These are phyloP conservation scores for Lasiommata megera DNA, from an alignment of 2,888 invertebrate genomes.

Conservation along the genomic window DNA sequence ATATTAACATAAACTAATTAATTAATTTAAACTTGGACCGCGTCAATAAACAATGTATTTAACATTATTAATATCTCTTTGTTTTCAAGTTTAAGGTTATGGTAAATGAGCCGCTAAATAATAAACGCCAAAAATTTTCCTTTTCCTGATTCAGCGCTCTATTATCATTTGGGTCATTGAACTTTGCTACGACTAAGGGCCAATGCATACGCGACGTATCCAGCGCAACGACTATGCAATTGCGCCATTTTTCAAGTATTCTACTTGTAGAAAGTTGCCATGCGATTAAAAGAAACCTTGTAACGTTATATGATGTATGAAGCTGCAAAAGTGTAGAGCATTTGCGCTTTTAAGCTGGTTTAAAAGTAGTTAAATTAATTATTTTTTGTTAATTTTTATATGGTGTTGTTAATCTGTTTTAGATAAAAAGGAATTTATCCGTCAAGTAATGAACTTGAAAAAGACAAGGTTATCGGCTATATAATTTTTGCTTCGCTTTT, in stretches of 20 bases:
- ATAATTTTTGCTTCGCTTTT: background rate
- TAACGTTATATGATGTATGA: no score
- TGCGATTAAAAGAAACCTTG: background rate
- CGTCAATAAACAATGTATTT: background rate
- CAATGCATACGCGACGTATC: slow-evolving; percentile 20
- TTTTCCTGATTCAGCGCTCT: slow-evolving; percentile 30
- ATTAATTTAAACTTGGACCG: background rate
- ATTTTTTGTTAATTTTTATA: no score
- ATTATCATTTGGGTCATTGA: slow-evolving; percentile 36
- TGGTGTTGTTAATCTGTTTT: no score
- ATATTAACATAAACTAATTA: no score
- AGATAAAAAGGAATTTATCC: no score
- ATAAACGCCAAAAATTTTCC: slow-evolving; percentile 29
- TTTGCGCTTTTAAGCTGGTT: no score
- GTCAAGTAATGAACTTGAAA: no score
- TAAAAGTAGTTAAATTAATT: no score
- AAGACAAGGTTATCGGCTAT: background rate
- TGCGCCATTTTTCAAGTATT: background rate
- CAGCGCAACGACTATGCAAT: background rate
- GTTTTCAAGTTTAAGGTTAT: slow-evolving; percentile 31
- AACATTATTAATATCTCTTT: slow-evolving; percentile 3
- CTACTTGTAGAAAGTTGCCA: background rate
- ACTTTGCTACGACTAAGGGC: slow-evolving; percentile 31
- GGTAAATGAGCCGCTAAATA: slow-evolving; percentile 16
- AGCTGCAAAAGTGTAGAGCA: no score